phyloP scores from a whole-genome alignment of 2,888 invertebrate species.

The Blastobasis lacticolella region DNA sequence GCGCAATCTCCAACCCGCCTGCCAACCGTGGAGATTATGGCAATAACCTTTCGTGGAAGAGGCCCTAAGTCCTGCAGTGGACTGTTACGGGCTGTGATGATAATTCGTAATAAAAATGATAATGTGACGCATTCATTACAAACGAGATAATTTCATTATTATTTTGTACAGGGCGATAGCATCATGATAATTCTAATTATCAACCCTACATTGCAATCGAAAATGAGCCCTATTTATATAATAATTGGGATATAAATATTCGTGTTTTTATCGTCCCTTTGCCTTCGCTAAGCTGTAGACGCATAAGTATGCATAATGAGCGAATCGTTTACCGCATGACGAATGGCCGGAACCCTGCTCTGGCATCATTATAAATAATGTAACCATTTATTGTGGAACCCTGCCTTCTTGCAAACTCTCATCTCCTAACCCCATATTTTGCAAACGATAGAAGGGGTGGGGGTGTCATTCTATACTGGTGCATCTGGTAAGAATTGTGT shows the following conservation, averaged over 20 bases:
- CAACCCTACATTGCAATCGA: background rate
- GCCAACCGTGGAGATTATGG: too few species aligned
- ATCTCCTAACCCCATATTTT: background rate
- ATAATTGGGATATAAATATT: too few species aligned
- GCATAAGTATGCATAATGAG: slow-evolving; percentile 38
- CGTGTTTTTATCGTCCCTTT: too few species aligned
- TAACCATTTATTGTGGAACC: slow-evolving; percentile 33
- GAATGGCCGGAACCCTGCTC: slow-evolving; percentile 39
- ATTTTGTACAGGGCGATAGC: background rate
- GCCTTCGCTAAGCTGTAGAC: too few species aligned
- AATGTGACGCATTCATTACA: too few species aligned
- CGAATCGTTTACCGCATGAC: slow-evolving; percentile 53
- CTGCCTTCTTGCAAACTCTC: background rate
- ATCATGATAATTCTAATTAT: background rate
- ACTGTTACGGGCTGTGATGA: too few species aligned
- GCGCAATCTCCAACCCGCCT: too few species aligned
- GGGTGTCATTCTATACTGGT: slow-evolving; percentile 30
- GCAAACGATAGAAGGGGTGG: slow-evolving; percentile 1
- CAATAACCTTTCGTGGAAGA: too few species aligned
- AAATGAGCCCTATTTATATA: too few species aligned
- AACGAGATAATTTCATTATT: background rate
- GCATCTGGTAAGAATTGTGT: slow-evolving; percentile 42
- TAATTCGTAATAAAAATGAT: too few species aligned
- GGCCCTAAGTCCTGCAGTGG: too few species aligned
- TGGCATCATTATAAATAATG: slow-evolving; percentile 53